phyloP scores from a whole-genome alignment of 2,113 vertebrate species.

The Colaptes auratus region DNA sequence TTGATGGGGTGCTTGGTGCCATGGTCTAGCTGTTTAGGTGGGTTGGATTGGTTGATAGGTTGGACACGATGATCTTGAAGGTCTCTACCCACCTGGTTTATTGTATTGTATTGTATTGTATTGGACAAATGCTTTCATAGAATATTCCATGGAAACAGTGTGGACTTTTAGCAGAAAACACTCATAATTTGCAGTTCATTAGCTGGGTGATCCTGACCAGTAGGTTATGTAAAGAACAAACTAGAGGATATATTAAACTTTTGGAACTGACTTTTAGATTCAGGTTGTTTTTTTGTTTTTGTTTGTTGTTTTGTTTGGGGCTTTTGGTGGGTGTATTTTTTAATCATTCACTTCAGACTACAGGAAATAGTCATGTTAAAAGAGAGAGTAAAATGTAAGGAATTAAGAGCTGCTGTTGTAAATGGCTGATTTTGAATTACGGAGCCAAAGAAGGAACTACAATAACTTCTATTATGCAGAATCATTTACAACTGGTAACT shows the following conservation, averaged over 20 bases:
- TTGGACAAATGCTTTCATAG: neutral
- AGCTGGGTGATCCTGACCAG: neutral
- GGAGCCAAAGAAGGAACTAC: neutral
- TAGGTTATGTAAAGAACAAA: neutral
- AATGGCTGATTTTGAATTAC: neutral
- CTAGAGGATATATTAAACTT: neutral
- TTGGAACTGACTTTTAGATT: neutral
- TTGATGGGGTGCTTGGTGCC: no score
- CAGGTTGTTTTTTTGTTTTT: no score
- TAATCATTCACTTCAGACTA: neutral
- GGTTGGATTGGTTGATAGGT: no score
- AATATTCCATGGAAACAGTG: neutral
- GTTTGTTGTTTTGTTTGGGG: neutral
- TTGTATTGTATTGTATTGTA: no score
- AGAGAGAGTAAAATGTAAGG: neutral
- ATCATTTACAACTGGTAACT: neutral
- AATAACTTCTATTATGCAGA: neutral
- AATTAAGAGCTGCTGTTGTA: no score
- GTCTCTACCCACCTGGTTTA: no score
- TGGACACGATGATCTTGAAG: no score
- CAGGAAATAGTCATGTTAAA: neutral
- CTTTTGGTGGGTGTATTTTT: neutral
- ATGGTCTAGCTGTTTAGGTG: no score
- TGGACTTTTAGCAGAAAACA: neutral
- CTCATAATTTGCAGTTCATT: neutral